phyloP scores from a whole-genome alignment of 2,113 vertebrate species.

The Tragelaphus scriptus region DNA sequence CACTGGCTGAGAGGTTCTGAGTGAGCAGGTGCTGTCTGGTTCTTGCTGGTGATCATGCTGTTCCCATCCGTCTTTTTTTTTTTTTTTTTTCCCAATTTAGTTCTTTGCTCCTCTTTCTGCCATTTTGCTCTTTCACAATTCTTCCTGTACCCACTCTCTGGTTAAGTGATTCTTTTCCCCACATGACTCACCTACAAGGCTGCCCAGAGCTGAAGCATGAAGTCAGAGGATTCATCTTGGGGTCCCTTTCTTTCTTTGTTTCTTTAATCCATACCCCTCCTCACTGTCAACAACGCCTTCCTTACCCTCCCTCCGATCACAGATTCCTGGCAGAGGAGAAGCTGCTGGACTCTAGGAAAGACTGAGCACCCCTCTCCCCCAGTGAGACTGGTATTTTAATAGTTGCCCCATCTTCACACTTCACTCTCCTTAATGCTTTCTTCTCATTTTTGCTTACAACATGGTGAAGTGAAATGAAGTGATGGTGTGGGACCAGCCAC shows the following conservation, averaged over 20 bases:
- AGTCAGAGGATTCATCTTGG: background rate
- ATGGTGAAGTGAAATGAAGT: background rate
- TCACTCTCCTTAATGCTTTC: background rate
- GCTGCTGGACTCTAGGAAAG: background rate
- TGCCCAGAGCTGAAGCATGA: background rate
- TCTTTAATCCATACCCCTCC: background rate
- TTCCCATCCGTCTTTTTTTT: background rate
- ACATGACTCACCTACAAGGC: background rate
- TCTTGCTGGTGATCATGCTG: background rate
- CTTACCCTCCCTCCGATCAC: background rate
- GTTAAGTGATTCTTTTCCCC: background rate
- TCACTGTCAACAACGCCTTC: background rate
- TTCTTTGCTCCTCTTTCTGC: background rate
- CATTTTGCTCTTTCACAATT: background rate
- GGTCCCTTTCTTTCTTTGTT: background rate
- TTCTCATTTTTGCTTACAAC: background rate
- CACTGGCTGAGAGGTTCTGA: background rate
- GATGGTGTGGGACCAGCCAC: no score
- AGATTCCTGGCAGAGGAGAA: background rate
- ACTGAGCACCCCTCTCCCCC: background rate
- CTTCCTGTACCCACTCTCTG: background rate
- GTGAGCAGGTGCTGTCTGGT: accelerated
- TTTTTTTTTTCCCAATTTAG: background rate
- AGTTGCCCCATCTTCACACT: background rate
- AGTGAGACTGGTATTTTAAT: background rate